A percentile compares a stretch with the other conserved stretches of the same genome.
Evolutionary conservation across 2,888 invertebrate genomes (phyloP).

Genomic region (Dicycla oo): DNA sequence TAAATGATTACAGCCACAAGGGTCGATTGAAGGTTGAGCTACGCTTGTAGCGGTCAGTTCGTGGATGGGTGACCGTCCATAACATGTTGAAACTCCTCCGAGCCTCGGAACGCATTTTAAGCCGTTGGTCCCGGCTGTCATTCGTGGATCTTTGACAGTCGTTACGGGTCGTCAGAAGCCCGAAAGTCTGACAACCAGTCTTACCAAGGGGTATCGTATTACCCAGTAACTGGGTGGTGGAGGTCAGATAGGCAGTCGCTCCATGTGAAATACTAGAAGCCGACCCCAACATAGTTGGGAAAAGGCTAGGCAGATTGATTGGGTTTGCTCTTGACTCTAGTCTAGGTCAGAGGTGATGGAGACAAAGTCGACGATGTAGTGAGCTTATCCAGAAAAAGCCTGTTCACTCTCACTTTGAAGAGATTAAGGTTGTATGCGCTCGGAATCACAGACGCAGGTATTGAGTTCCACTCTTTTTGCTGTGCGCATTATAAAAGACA

Average conservation of each 20-base stretch:
- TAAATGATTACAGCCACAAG: background rate
- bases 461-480: too few relatives aligned
- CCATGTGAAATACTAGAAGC: too few relatives aligned
- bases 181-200: background rate
- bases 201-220: background rate
- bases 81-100: background rate
- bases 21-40: background rate
- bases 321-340: too few relatives aligned
- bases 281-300: too few relatives aligned
- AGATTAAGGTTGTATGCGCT: too few relatives aligned
- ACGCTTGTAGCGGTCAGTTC: background rate
- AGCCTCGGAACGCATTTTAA: background rate
- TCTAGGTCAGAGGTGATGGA: too few relatives aligned
- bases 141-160: background rate
- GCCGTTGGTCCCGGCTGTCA: background rate
- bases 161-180: background rate
- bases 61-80: background rate
- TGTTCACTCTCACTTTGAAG: too few relatives aligned
- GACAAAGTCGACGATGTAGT: too few relatives aligned
- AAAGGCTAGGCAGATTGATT: too few relatives aligned
- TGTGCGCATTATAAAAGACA: too few relatives aligned
- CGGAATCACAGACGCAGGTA: too few relatives aligned
- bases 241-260: background rate
- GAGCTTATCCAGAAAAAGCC: too few relatives aligned
- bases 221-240: background rate